Evolutionary conservation across 2,797 vertebrate species (phyloP).

Genomic region (Caiman crocodilus): DNA sequence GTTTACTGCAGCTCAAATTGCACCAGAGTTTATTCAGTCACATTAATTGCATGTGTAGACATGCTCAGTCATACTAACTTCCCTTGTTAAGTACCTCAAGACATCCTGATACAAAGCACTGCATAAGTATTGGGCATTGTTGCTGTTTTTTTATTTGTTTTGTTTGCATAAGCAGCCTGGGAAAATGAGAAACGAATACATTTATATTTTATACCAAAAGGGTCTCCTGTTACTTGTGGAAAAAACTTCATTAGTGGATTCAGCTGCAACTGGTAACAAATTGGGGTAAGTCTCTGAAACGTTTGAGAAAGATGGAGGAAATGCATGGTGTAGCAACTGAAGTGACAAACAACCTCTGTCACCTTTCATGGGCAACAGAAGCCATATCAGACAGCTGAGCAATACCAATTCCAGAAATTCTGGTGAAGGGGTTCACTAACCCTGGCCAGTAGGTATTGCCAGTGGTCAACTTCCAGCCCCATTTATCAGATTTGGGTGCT

Average conservation of each 20-base stretch:
- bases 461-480: background rate
- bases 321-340: no score
- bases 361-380: background rate
- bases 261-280: background rate
- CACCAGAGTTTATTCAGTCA: no score
- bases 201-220: background rate
- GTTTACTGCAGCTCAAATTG: no score
- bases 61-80: background rate
- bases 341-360: no score
- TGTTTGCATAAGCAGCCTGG: background rate
- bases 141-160: background rate
- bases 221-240: background rate
- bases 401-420: background rate
- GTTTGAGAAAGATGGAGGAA: background rate
- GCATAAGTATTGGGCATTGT: no score
- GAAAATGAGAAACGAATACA: background rate
- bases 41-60: no score
- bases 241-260: background rate
- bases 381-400: background rate
- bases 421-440: accelerated
- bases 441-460: background rate
- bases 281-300: background rate
- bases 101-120: background rate
- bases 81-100: no score
- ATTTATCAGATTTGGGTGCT: background rate